A percentile compares a stretch with the other conserved stretches of the same genome.
Conservation (phyloP, 1,140 invertebrate genomes). For the Nephotettix cincticeps region DNA sequence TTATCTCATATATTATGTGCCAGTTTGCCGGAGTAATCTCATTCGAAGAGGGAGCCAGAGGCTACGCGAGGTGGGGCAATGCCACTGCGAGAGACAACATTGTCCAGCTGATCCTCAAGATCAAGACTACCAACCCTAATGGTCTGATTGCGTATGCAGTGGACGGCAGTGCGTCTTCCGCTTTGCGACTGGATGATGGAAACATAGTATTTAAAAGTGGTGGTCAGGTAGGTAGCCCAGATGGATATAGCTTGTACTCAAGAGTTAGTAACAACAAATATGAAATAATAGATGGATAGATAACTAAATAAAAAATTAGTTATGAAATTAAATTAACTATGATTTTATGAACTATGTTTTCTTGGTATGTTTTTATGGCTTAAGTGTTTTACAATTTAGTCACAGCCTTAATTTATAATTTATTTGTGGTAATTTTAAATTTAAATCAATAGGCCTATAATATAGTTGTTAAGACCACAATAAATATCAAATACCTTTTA, state of each 20-base stretch:
- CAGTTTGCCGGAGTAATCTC: slow-evolving; percentile 60
- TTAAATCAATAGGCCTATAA: too few relatives aligned
- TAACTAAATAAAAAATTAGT: too few relatives aligned
- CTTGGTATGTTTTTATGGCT: too few relatives aligned
- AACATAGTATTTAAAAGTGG: slow-evolving; percentile 68
- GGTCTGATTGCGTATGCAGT: slow-evolving; percentile 77
- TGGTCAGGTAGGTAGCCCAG: slow-evolving; percentile 50
- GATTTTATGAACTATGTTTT: slow-evolving; percentile 48
- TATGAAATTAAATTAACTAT: neutral
- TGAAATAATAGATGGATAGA: too few relatives aligned
- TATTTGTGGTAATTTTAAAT: too few relatives aligned
- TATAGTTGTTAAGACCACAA: too few relatives aligned
- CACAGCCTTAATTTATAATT: too few relatives aligned
- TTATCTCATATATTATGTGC: too few relatives aligned
- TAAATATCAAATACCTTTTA: too few relatives aligned
- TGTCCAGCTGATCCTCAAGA: slow-evolving; percentile 82
- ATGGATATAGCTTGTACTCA: too few relatives aligned
- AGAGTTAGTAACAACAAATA: too few relatives aligned
- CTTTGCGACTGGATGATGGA: slow-evolving; percentile 67
- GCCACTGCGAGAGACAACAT: slow-evolving; percentile 53
- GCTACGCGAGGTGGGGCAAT: slow-evolving; percentile 64
- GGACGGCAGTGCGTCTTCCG: slow-evolving; percentile 61
- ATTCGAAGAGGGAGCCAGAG: slow-evolving; percentile 55
- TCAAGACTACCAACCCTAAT: slow-evolving; percentile 75
- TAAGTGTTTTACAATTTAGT: too few relatives aligned